These are phyloP conservation scores for Microctonus hyperodae DNA, from an alignment of 2,888 invertebrate species.

Conservation along the genomic window DNA sequence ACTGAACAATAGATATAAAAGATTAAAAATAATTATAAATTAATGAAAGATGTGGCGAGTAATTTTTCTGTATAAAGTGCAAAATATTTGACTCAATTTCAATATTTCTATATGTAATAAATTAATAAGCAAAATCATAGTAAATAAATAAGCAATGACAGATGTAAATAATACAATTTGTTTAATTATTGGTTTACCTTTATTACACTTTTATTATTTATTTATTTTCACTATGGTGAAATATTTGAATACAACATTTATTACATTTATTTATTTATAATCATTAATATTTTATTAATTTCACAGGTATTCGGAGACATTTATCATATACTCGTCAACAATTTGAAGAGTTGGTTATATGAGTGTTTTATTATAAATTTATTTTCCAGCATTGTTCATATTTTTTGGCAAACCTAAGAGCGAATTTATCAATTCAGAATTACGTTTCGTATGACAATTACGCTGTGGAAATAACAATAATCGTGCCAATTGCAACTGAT, in stretches of 20 bases:
- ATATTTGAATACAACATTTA: background rate
- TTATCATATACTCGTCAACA: background rate
- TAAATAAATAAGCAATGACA: background rate
- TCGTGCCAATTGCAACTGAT: constrained; percentile 49
- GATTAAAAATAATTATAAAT: background rate
- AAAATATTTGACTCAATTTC: constrained; percentile 1
- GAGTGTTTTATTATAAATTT: constrained; percentile 30
- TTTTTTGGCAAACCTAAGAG: constrained; percentile 79
- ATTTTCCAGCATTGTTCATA: constrained; percentile 77
- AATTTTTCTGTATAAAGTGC: constrained; percentile 5
- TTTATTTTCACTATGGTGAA: background rate
- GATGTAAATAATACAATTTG: background rate
- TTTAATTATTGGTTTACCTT: background rate
- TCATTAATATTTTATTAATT: constrained; percentile 6
- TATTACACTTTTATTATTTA: background rate
- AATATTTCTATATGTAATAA: constrained; percentile 10
- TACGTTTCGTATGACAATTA: constrained; percentile 67
- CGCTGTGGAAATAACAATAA: constrained; percentile 49
- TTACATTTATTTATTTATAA: background rate
- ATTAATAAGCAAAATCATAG: background rate
- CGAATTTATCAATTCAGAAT: constrained; percentile 77
- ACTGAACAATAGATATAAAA: background rate
- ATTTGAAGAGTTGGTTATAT: background rate
- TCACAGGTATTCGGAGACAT: background rate
- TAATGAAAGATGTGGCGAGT: background rate